These are phyloP conservation scores for Alligator sinensis DNA, from an alignment of 2,113 vertebrate species.

Conservation along the genomic window DNA sequence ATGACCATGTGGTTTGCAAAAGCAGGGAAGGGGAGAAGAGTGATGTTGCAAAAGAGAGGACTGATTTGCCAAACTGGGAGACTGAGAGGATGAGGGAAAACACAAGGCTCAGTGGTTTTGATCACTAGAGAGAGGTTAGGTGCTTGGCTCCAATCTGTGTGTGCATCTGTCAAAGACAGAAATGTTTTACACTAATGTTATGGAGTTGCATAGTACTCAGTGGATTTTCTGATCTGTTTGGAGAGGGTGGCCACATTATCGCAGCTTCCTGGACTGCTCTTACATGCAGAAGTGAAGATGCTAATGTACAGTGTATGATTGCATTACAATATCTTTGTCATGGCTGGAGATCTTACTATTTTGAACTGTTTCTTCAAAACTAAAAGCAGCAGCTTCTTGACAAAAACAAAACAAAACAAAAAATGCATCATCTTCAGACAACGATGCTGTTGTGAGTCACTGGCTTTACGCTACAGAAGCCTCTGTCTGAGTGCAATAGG, in stretches of 20 bases:
- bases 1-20: neutral
- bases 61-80: accelerated
- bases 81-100: neutral
- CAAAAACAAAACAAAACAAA: neutral
- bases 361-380: neutral
- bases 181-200: neutral
- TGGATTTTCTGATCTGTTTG: neutral
- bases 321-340: neutral
- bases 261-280: neutral
- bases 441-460: too few species aligned
- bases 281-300: neutral
- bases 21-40: neutral
- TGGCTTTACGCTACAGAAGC: too few species aligned
- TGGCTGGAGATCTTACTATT: neutral
- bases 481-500: too few species aligned
- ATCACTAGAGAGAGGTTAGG: neutral
- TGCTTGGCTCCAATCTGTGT: neutral
- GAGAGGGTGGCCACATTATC: neutral
- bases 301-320: neutral
- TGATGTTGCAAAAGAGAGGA: neutral
- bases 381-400: neutral
- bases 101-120: accelerated
- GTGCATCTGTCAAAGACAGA: neutral
- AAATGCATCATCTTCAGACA: neutral
- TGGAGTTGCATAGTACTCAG: neutral